Percentiles rank a stretch among this genome's conserved stretches.
Evolutionary conservation across 1,140 invertebrate species (phyloP).

Genomic region (Drosophila mauritiana): DNA sequence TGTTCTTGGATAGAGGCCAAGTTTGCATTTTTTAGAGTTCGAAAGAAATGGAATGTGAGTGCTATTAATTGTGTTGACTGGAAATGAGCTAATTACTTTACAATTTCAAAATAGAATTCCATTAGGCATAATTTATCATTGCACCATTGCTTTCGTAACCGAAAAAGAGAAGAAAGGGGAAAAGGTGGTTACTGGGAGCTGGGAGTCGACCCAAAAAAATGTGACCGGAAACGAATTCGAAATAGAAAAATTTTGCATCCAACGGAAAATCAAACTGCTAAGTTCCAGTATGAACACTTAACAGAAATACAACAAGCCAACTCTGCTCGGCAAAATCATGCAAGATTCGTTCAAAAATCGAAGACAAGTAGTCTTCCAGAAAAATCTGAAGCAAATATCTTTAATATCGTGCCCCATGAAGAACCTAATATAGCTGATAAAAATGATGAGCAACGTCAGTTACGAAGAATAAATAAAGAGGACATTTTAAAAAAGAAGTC

Average conservation of each 20-base stretch:
- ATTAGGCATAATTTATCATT: constrained; percentile 82
- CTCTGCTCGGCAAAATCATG: background rate
- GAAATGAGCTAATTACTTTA: background rate
- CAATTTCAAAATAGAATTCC: constrained; percentile 67
- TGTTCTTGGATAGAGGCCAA: constrained; percentile 82
- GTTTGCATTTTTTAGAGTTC: constrained; percentile 77
- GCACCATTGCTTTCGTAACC: constrained; percentile 82
- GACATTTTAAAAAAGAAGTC: constrained; percentile 39
- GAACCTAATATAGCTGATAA: too few relatives aligned
- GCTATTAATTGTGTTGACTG: background rate
- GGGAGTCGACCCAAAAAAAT: constrained; percentile 77
- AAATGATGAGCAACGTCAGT: constrained; percentile 1
- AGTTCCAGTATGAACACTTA: background rate
- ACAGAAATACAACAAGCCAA: background rate
- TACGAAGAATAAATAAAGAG: constrained; percentile 10
- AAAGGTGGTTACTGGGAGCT: constrained; percentile 84
- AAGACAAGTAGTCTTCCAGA: background rate
- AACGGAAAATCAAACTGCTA: constrained; percentile 13
- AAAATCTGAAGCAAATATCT: background rate
- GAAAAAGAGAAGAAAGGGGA: constrained; percentile 80
- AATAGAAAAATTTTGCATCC: constrained; percentile 64
- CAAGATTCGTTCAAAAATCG: background rate
- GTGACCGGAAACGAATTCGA: constrained; percentile 75
- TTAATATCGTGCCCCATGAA: background rate
- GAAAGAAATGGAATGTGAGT: constrained; percentile 84